Evolutionary conservation across 1,140 invertebrate genomes (phyloP), one percentile per base, ranked within the genome.

Genomic region (Episyrphus balteatus): DNA sequence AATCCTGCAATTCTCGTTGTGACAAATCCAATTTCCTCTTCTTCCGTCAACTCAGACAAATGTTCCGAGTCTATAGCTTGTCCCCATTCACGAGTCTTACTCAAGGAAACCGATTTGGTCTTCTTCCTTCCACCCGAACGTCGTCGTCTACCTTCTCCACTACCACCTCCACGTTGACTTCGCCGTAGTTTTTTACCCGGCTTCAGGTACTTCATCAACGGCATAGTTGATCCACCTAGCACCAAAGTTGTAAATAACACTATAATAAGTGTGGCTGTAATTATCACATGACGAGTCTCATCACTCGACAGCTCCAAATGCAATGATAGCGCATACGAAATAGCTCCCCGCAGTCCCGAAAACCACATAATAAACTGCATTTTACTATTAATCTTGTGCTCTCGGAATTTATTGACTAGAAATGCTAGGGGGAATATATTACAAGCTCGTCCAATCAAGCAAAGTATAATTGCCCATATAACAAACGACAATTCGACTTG

Each of bases 321-420:
- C 31, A 99, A 77, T 10, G 92, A 95, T 0, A 99, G 72, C 5
- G 95, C 95, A 72, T 99, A 99, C 1, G 94, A 94, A 70, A 99
- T 96, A 13, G 95, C 96, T 32, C 96, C 96, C 38, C 95, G 76
- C 49, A 98, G 72, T 40, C 92, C 92, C 69, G 92, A 96, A 62
- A 98, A 98, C 94, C 94, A 98, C 94, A 98, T 98, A 40, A 99
- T 96, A 60, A 98, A 96, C 82, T 96, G 95, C 88, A 96, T 98
- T 71, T 93, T 94, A 59, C 84, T 86, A 1, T 92, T 97, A 41
- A 99, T 98, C 70, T 94, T 92, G 72, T 98, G 94, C 64, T 96
- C 91, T 26, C 94, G 79, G 70, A 98, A 99, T 66, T 86, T 86
- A 68, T 99, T 99, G 8, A 94, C 86, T 9, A 98, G 71, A 55